Conservation (phyloP, 2,888 invertebrate species). For the Julus scanicus region DNA sequence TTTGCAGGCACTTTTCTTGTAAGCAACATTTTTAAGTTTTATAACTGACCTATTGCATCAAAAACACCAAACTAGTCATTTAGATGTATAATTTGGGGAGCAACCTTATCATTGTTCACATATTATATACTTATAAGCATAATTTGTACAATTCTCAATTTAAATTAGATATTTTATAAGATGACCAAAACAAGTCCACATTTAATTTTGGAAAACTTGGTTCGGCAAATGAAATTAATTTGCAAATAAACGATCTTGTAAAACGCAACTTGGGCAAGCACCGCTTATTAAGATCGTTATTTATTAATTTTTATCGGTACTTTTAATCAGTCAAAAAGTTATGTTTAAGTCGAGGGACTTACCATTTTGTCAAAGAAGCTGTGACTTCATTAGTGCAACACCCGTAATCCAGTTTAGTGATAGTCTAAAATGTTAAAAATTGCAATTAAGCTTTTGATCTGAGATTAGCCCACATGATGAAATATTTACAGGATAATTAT, state of each 20-base stretch:
- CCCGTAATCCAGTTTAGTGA: neutral
- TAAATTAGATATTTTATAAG: neutral
- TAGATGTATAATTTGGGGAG: neutral
- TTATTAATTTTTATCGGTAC: too few species aligned
- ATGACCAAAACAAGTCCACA: neutral
- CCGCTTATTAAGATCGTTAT: too few species aligned
- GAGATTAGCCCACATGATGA: neutral
- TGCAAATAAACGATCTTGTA: neutral
- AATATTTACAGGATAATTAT: neutral
- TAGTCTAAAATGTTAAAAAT: neutral
- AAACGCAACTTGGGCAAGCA: neutral
- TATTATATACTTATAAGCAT: neutral
- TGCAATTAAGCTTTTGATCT: neutral
- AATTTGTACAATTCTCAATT: neutral
- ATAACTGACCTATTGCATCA: neutral
- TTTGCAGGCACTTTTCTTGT: neutral
- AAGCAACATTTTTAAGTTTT: neutral
- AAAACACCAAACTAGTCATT: neutral
- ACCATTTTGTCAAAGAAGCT: too few species aligned
- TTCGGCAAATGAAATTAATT: neutral
- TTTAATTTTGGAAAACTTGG: neutral
- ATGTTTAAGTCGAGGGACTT: too few species aligned
- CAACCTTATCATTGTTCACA: neutral
- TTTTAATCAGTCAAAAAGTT: too few species aligned
- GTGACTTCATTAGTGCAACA: too few species aligned